These are phyloP conservation scores for Acleris literana DNA, from an alignment of 2,888 invertebrate genomes.

Conservation along the genomic window DNA sequence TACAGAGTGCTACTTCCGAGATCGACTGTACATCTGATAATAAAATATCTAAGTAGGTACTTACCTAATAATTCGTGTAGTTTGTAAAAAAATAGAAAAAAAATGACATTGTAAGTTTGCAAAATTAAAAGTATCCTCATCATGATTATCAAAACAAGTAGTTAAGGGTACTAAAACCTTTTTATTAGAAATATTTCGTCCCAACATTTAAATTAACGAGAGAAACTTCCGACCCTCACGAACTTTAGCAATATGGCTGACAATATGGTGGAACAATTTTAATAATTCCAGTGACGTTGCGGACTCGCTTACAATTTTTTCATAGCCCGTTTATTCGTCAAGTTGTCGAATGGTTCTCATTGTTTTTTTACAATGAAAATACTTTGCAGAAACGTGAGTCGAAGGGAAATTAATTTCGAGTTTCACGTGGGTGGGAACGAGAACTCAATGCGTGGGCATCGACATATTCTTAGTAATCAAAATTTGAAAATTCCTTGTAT, in stretches of 20 bases:
- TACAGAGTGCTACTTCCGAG: no score
- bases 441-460: neutral
- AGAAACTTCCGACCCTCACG: constrained; percentile 52
- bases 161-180: constrained; percentile 39
- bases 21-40: no score
- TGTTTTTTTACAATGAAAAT: constrained; percentile 39
- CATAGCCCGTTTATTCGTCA: constrained; percentile 53
- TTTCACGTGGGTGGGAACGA: neutral
- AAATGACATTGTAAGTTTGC: no score
- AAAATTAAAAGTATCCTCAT: no score
- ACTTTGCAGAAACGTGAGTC: constrained; percentile 3
- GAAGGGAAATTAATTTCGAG: neutral
- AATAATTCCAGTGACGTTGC: constrained; percentile 65
- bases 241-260: constrained; percentile 73
- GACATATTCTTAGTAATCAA: neutral
- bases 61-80: no score
- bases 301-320: constrained; percentile 53
- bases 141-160: constrained; percentile 7
- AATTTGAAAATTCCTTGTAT: no score
- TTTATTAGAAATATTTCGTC: constrained; percentile 54
- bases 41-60: no score
- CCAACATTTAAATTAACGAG: constrained; percentile 66
- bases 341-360: constrained; percentile 50
- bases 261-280: constrained; percentile 71
- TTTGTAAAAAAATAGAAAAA: no score